Conservation (phyloP, 1,140 invertebrate genomes). For the Eurosta solidaginis region DNA sequence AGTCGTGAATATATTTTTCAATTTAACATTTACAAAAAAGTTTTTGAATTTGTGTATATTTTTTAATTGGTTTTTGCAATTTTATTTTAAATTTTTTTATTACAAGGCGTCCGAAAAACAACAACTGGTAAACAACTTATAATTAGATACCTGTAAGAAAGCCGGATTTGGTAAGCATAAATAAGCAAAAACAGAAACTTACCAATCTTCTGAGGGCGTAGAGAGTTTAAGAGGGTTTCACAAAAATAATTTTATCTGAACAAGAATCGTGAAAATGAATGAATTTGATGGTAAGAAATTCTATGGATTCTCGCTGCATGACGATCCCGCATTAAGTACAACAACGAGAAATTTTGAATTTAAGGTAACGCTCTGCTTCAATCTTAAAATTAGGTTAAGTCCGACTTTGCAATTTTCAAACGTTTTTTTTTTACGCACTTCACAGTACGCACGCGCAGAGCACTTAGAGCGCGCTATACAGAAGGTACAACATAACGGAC, state of each 20-base stretch:
- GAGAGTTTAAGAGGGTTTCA: background rate
- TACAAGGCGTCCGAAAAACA: background rate
- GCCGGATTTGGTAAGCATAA: background rate
- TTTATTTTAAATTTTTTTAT: constrained; percentile 14
- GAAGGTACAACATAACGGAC: constrained; percentile 40
- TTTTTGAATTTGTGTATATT: background rate
- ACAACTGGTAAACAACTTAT: background rate
- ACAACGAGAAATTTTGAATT: constrained; percentile 43
- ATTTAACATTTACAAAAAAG: constrained; percentile 21
- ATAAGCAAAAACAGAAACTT: background rate
- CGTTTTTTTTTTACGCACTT: background rate
- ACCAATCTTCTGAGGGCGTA: too few species aligned
- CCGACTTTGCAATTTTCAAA: background rate
- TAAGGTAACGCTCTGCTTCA: constrained; percentile 38
- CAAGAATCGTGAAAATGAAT: constrained; percentile 8
- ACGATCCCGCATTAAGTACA: constrained; percentile 15
- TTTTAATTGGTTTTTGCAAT: constrained; percentile 20
- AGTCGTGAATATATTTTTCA: constrained; percentile 14
- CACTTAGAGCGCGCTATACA: constrained; percentile 44
- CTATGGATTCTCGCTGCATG: constrained; percentile 30
- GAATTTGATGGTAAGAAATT: constrained; percentile 34
- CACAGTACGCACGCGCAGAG: constrained; percentile 45
- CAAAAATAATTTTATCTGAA: too few species aligned
- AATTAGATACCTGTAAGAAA: background rate
- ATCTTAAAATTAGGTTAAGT: constrained; percentile 33